phyloP scores from a whole-genome alignment of 2,113 vertebrate genomes.

The Dolichallabes microphthalmus region DNA sequence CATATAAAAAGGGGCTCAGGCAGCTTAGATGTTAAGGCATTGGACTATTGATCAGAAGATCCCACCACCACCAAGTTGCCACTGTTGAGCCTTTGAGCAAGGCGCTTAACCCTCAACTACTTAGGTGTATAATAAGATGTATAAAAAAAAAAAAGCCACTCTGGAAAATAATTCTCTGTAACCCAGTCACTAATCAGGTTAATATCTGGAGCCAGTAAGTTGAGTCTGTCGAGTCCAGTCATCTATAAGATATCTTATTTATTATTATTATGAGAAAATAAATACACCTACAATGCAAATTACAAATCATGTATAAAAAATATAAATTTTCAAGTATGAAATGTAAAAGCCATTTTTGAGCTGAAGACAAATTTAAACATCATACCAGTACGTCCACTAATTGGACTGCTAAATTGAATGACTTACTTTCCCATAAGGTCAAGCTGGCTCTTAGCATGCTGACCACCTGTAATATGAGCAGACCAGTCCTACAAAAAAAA shows the following conservation, averaged over 20 bases:
- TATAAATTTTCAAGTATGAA: neutral
- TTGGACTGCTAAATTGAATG: neutral
- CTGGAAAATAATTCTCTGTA: neutral
- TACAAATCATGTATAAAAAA: neutral
- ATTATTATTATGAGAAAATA: neutral
- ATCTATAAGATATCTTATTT: neutral
- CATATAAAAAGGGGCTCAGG: neutral
- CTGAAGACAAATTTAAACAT: neutral
- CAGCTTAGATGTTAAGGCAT: too few relatives aligned
- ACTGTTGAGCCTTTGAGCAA: too few relatives aligned
- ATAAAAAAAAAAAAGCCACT: too few relatives aligned
- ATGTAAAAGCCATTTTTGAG: neutral
- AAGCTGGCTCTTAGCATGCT: slow-evolving; percentile 1
- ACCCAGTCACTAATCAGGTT: neutral
- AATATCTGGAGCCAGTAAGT: neutral
- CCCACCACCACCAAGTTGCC: too few relatives aligned
- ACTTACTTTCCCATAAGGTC: neutral
- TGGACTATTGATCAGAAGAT: neutral
- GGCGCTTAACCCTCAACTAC: too few relatives aligned
- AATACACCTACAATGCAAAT: neutral
- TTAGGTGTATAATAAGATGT: too few relatives aligned
- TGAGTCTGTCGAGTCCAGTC: neutral
- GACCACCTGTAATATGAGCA: slow-evolving; percentile 4
- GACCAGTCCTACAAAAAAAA: slow-evolving; percentile 18
- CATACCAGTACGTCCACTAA: neutral